Evolutionary conservation across 2,888 invertebrate species (phyloP).

Genomic region (Cheilosia vernalis): DNA sequence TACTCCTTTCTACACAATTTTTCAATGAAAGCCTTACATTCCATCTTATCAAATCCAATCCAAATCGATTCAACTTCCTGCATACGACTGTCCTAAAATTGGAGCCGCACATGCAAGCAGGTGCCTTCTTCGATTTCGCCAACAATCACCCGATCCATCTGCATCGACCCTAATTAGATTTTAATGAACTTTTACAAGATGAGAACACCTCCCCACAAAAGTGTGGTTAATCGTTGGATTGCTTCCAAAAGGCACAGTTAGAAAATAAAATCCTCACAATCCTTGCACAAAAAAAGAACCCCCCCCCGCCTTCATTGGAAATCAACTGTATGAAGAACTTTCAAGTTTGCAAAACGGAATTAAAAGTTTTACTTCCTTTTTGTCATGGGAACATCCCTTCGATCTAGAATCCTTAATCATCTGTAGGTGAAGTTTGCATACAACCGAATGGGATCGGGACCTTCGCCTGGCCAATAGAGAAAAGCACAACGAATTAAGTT

Average conservation of each 20-base stretch:
- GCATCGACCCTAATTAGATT: constrained; percentile 67
- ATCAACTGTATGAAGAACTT: constrained; percentile 57
- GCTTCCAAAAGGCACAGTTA: constrained; percentile 42
- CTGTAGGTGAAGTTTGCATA: constrained; percentile 36
- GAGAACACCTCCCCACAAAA: constrained; percentile 30
- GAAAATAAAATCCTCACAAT: constrained; percentile 9
- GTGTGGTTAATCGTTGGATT: constrained; percentile 66
- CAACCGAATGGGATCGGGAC: too few species aligned
- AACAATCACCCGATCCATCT: constrained; percentile 6
- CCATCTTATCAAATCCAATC: not conserved
- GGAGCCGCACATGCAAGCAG: constrained; percentile 10
- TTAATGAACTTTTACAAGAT: constrained; percentile 64
- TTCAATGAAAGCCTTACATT: too few species aligned
- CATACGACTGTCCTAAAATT: not conserved
- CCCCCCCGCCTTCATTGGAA: not conserved
- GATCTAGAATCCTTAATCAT: constrained; percentile 20
- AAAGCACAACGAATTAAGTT: constrained; percentile 60
- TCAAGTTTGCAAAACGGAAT: constrained; percentile 65
- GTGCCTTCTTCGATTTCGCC: constrained; percentile 27
- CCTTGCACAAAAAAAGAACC: not conserved
- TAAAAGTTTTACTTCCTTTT: constrained; percentile 55
- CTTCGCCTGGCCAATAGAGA: constrained; percentile 19
- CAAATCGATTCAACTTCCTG: not conserved
- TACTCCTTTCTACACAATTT: too few species aligned
- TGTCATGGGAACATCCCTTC: not conserved